phyloP scores from a whole-genome alignment of 2,888 invertebrate genomes.

The Plusia festucae region DNA sequence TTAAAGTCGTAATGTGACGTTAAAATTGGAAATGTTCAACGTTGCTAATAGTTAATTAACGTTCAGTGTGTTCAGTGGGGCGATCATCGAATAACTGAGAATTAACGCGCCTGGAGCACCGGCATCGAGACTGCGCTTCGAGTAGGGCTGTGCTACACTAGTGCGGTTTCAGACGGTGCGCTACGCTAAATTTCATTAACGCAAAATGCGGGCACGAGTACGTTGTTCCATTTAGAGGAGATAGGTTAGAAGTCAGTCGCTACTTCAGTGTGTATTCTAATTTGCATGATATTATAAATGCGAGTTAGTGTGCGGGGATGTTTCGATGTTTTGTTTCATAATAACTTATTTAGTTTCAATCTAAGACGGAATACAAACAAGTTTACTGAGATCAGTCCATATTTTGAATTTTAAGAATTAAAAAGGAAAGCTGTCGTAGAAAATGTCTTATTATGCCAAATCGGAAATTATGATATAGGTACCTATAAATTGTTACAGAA shows the following conservation, averaged over 20 bases:
- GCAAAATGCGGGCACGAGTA: slow-evolving; percentile 16
- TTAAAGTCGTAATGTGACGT: slow-evolving; percentile 30
- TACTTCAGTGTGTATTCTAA: background rate
- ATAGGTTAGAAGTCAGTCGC: slow-evolving; percentile 5
- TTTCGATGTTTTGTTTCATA: background rate
- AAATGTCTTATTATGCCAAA: too few species aligned
- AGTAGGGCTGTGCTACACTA: slow-evolving; percentile 47
- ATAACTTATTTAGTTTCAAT: background rate
- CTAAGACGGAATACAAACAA: background rate
- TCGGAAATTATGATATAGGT: too few species aligned
- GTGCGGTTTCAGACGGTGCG: slow-evolving; percentile 22
- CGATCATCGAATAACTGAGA: slow-evolving; percentile 66
- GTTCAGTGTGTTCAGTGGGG: slow-evolving; percentile 61
- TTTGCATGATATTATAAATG: background rate
- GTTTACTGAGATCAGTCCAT: background rate
- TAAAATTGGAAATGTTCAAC: slow-evolving; percentile 58
- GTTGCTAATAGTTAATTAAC: slow-evolving; percentile 67
- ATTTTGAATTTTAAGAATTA: background rate
- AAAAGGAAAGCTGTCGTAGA: too few species aligned
- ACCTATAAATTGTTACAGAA: background rate
- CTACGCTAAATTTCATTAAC: slow-evolving; percentile 25
- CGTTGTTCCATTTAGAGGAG: slow-evolving; percentile 12
- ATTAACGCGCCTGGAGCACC: slow-evolving; percentile 62
- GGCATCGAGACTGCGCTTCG: slow-evolving; percentile 45
- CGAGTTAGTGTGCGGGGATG: background rate